Conservation (phyloP, 2,888 invertebrate species). For the Allolobophora icterica region DNA sequence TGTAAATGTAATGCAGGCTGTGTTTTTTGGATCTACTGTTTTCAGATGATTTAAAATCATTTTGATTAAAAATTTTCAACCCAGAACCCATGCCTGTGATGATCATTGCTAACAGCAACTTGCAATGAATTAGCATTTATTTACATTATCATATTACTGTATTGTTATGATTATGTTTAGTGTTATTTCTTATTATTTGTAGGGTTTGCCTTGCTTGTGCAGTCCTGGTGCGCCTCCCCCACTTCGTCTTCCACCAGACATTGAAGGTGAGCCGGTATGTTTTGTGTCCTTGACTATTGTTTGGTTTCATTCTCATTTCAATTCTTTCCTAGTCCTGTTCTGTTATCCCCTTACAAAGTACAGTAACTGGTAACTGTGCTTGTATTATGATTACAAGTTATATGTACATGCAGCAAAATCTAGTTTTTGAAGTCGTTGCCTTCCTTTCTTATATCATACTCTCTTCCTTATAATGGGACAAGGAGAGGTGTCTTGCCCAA, state of each 20-base stretch:
- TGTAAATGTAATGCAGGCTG: no score
- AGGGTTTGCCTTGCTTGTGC: conserved; percentile 13
- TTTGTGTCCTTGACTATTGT: conserved; percentile 30
- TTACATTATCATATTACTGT: neutral
- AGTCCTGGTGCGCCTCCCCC: neutral
- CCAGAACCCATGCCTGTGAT: no score
- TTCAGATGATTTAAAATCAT: no score
- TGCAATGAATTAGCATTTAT: no score
- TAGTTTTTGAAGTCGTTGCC: neutral
- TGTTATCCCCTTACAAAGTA: neutral
- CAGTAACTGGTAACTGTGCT: neutral
- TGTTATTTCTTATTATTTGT: neutral
- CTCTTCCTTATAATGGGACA: neutral
- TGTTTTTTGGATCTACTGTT: no score
- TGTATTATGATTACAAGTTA: no score
- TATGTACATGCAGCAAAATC: neutral
- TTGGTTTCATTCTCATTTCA: neutral
- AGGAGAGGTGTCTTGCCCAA: no score
- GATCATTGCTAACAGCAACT: no score
- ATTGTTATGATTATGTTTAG: neutral
- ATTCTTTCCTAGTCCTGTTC: neutral
- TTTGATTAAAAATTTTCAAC: no score
- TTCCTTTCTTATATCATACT: neutral
- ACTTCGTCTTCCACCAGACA: conserved; percentile 19
- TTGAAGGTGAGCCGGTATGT: conserved; percentile 42